Evolutionary conservation across 2,113 vertebrate genomes (phyloP).

Genomic region (Lepus europaeus): DNA sequence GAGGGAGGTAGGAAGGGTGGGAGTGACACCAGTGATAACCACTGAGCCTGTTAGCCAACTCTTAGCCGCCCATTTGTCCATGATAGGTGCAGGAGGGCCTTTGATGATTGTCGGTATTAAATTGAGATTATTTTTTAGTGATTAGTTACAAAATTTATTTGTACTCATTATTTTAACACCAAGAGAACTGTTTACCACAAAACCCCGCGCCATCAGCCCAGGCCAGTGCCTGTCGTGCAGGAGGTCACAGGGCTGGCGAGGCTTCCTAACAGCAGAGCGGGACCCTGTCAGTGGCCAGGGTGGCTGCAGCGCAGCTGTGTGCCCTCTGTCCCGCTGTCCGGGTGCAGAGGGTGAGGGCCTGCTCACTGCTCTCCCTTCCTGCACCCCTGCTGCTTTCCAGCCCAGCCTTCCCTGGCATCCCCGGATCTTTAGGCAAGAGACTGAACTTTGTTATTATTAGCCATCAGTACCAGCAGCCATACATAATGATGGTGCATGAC

Average conservation of each 20-base stretch:
- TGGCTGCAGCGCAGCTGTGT: not conserved
- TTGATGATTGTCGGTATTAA: constrained; percentile 8
- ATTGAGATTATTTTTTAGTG: not conserved
- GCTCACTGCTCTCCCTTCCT: not conserved
- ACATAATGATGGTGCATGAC: not conserved
- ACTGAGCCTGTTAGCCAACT: too few relatives aligned
- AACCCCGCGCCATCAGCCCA: not conserved
- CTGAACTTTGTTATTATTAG: not conserved
- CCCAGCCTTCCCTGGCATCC: too few relatives aligned
- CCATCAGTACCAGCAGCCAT: not conserved
- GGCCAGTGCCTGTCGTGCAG: not conserved
- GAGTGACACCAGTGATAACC: not conserved
- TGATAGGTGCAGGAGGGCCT: not conserved
- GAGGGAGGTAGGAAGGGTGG: not conserved
- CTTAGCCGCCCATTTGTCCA: not conserved
- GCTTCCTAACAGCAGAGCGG: not conserved
- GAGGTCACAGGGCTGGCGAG: not conserved
- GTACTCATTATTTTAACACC: constrained; percentile 13
- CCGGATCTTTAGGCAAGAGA: not conserved
- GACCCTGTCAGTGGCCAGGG: too few relatives aligned
- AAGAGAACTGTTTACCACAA: not conserved
- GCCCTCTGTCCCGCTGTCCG: not conserved
- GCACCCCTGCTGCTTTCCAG: not conserved
- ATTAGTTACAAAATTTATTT: not conserved
- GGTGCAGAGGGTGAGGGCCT: not conserved